A percentile compares a stretch with the other conserved stretches of the same genome.
These are phyloP conservation scores for Caenorhabditis japonica DNA, from an alignment of 2,888 invertebrate genomes.

Conservation along the genomic window DNA sequence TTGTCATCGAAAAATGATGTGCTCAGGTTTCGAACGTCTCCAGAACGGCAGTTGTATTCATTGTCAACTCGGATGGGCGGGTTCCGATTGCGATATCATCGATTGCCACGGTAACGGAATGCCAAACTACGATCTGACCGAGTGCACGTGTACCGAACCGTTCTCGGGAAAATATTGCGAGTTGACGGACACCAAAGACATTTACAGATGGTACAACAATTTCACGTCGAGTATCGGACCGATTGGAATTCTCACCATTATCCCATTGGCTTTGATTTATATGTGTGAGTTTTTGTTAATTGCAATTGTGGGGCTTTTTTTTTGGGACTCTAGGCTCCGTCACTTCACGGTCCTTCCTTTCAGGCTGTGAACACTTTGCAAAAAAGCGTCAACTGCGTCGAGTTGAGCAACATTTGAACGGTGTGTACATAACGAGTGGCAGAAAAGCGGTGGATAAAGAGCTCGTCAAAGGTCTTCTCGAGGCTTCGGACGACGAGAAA, in stretches of 20 bases:
- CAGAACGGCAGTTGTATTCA: conserved; percentile 56
- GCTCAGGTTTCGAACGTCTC: conserved; percentile 54
- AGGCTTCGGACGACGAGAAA: conserved; percentile 39
- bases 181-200: conserved; percentile 52
- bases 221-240: conserved; percentile 58
- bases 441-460: conserved; percentile 37
- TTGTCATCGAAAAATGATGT: conserved; percentile 61
- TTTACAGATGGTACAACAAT: conserved; percentile 63
- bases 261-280: conserved; percentile 59
- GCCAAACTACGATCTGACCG: conserved; percentile 58
- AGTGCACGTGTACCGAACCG: conserved; percentile 53
- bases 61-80: conserved; percentile 59
- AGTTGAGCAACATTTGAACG: conserved; percentile 60
- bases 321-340: too few relatives aligned
- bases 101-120: conserved; percentile 57
- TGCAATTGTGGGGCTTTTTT: too few relatives aligned
- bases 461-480: conserved; percentile 45
- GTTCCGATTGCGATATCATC: conserved; percentile 59
- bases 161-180: conserved; percentile 61
- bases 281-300: conserved; percentile 49
- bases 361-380: conserved; percentile 60
- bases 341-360: too few relatives aligned
- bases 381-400: conserved; percentile 55
- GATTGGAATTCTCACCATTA: conserved; percentile 58
- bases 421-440: conserved; percentile 42